Evolutionary conservation across 2,888 invertebrate species (phyloP).

Genomic region (Cephus nigrinus): DNA sequence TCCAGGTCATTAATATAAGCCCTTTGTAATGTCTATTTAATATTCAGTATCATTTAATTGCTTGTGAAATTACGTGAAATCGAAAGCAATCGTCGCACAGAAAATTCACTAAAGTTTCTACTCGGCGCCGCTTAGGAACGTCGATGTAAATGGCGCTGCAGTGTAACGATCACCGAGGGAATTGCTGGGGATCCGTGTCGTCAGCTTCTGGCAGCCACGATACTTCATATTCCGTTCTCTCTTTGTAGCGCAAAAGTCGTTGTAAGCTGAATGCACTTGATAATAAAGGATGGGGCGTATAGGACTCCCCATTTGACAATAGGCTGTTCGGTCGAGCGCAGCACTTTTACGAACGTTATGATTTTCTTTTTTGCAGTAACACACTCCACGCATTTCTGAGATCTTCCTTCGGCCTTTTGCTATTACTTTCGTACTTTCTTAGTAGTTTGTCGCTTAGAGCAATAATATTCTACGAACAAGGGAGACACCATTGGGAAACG

Average conservation of each 20-base stretch:
- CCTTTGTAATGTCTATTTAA: background rate
- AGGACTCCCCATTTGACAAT: conserved; percentile 13
- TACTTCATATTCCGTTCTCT: conserved; percentile 31
- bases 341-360: conserved; percentile 7
- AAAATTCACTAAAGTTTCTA: background rate
- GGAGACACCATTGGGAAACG: conserved; percentile 37
- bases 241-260: conserved; percentile 34
- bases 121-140: background rate
- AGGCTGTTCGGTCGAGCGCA: background rate
- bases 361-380: background rate
- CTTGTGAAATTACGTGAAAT: background rate
- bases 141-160: background rate
- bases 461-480: conserved; percentile 19
- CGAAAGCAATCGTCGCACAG: background rate
- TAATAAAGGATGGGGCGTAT: conserved; percentile 34
- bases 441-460: conserved; percentile 12
- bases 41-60: background rate
- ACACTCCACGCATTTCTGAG: background rate
- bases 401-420: conserved; percentile 1
- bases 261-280: conserved; percentile 40
- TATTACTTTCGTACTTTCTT: conserved; percentile 14
- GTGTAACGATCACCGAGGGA: background rate
- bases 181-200: conserved; percentile 20
- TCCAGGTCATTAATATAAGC: background rate
- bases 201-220: conserved; percentile 43